A percentile compares a stretch with the other conserved stretches of the same genome.
These are phyloP conservation scores for Scelioninae gen. 1 DNA, from an alignment of 2,888 invertebrate species.

Conservation along the genomic window DNA sequence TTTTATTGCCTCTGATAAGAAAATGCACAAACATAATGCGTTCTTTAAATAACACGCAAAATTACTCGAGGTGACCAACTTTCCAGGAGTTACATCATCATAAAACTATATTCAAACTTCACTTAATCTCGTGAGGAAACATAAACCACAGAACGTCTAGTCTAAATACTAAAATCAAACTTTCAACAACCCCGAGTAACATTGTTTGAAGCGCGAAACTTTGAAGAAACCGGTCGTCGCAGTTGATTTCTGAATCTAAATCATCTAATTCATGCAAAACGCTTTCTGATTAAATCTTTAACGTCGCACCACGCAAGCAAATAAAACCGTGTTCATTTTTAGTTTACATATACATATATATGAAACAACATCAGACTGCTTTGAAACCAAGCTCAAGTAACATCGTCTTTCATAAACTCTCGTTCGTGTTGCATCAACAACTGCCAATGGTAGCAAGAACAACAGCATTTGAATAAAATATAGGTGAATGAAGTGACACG, in stretches of 20 bases:
- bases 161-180: constrained; percentile 58
- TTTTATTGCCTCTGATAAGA: constrained; percentile 13
- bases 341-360: constrained; percentile 12
- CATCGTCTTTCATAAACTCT: constrained; percentile 23
- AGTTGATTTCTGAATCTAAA: constrained; percentile 45
- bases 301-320: background rate
- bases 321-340: constrained; percentile 12
- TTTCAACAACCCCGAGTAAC: constrained; percentile 50
- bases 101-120: constrained; percentile 58
- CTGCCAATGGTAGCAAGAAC: constrained; percentile 6
- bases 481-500: background rate
- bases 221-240: constrained; percentile 41
- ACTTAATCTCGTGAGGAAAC: constrained; percentile 49
- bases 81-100: constrained; percentile 55
- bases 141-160: constrained; percentile 47
- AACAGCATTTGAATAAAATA: constrained; percentile 20
- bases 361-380: constrained; percentile 9
- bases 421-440: background rate
- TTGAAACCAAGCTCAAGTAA: constrained; percentile 10
- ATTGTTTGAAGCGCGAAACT: constrained; percentile 40
- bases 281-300: constrained; percentile 33
- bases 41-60: constrained; percentile 35
- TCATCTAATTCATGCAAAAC: constrained; percentile 48
- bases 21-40: constrained; percentile 30
- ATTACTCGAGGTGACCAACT: constrained; percentile 52